A percentile compares a stretch with the other conserved stretches of the same genome.
Conservation (phyloP, 1,140 invertebrate species). For the Maconellicoccus hirsutus region DNA sequence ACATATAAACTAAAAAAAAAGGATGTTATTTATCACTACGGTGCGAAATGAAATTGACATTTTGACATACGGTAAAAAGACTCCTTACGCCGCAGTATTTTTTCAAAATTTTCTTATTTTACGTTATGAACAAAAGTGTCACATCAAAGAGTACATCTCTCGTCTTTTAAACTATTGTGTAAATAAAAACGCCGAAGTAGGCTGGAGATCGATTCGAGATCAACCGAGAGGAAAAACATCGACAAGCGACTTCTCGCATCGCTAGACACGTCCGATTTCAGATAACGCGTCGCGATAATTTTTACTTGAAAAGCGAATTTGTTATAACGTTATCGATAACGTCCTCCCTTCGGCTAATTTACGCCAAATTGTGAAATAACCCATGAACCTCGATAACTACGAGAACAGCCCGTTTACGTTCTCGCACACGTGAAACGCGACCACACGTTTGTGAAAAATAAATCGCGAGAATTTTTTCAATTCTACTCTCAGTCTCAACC, state of each 20-base stretch:
- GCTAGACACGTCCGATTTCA: not conserved
- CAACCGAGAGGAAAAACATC: not conserved
- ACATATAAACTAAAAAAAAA: not conserved
- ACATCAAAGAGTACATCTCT: not conserved
- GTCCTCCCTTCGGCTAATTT: too few relatives aligned
- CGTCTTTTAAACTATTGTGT: not conserved
- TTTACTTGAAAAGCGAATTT: too few relatives aligned
- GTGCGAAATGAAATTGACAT: slow-evolving; percentile 4
- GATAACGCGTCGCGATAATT: not conserved
- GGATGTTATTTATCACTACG: not conserved
- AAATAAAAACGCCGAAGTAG: not conserved
- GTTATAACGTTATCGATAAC: too few relatives aligned
- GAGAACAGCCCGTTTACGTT: too few relatives aligned
- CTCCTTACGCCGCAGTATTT: slow-evolving; percentile 7
- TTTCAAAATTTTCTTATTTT: not conserved
- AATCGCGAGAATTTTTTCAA: too few relatives aligned
- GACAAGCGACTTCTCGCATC: not conserved
- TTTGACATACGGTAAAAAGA: not conserved
- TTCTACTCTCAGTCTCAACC: too few relatives aligned
- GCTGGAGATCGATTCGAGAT: not conserved
- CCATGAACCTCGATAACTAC: too few relatives aligned
- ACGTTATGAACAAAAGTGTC: slow-evolving; percentile 2
- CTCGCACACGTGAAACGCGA: too few relatives aligned
- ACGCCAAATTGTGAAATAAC: too few relatives aligned
- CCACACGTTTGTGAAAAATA: too few relatives aligned